Base-by-base conservation (phyloP, 2,797 vertebrate species). In the Rhinella marina region DNA sequence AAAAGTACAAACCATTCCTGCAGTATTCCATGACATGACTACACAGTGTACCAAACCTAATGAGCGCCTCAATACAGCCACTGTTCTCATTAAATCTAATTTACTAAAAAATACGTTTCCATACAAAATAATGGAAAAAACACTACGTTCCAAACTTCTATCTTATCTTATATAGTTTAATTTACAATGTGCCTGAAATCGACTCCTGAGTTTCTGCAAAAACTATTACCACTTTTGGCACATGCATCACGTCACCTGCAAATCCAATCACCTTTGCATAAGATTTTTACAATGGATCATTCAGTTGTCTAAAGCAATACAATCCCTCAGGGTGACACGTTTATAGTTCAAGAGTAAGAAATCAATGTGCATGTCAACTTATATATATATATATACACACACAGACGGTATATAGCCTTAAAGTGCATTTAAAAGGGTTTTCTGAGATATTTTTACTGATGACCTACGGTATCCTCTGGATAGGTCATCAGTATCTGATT, bases 331-430 rank as follows among this genome's bases (percentile, higher is more conserved):
- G 52, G 54, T 32, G n/a, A 70, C 25, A 78, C 23, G n/a, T 91
- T 77, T 91, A 66, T 56, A 50, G 91, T 87, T 86, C 92, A 90
- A 86, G 91, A 92, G 90, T 90, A 92, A 88, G 90, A 93, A 94
- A 93, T 86, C 93, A 92, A 92, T 72, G 13, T 57, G 81, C 57
- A 59, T 61, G 29, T 62, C 25, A 29, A 32, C 25, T 19, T 59
- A 17, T 27, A 2, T 16, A 54, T 25, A 56, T 16, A 1, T 77
- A 77, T 14, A 77, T 2, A 21, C 57, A 59, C 57, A 8, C 12
- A 54, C 52, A 12, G 12, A 32, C 32, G 3, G 32, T 32, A 32
- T 32, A 32, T 32, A 32, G 32, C 3, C 32, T 32, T 32, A 32
- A 32, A 32, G 32, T 32, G 32, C 3, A 32, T 32, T 32, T 32